Base-by-base conservation (phyloP, 2,797 vertebrate genomes). In the Tarsius wallacei region DNA sequence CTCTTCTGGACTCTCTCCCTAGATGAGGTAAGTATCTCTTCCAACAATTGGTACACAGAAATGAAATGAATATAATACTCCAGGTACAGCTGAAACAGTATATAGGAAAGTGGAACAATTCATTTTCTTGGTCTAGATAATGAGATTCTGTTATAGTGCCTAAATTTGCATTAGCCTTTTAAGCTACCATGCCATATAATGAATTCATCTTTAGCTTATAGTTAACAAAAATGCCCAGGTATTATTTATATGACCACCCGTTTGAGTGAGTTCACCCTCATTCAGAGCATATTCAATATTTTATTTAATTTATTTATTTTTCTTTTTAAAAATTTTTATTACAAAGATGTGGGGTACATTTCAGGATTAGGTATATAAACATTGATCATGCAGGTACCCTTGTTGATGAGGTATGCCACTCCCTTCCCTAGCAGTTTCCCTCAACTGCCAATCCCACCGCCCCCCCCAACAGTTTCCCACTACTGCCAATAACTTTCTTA, bases 111-210 rank as follows among this genome's bases (percentile, higher is more conserved):
- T 93, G 15, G 42, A 93, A 64, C 26, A 74, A 70, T 93, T n/a
- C 73, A 57, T 77, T 91, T 31, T 93, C 59, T 81, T 90, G 87
- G 78, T 80, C 59, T 91, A 59, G 22, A 76, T 76, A 78, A 94
- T 47, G 22, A 53, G 73, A 21, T 31, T 94, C 24, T 76, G 78
- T 71, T 83, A 73, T 63, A 49, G 66, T 90, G 51, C 28, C 61
- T 77, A 93, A 78, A 93, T 73, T 81, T 73, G 11, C 31, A 57
- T 91, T 93, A 95, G 55, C 19, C 71, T 83, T 84, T 96, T 74
- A 59, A 83, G 68, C 51, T 81, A n/a, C 16, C 16, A n/a, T 22
- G 7, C 31, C 33, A 68, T 80, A 63, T 55, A 26, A 51, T 63
- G 88, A 59, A 49, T 70, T 83, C 31, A 85, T 80, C 78, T 95